Base-by-base conservation (phyloP, 2,797 vertebrate species). In the Phrynocephalus vlangalii region DNA sequence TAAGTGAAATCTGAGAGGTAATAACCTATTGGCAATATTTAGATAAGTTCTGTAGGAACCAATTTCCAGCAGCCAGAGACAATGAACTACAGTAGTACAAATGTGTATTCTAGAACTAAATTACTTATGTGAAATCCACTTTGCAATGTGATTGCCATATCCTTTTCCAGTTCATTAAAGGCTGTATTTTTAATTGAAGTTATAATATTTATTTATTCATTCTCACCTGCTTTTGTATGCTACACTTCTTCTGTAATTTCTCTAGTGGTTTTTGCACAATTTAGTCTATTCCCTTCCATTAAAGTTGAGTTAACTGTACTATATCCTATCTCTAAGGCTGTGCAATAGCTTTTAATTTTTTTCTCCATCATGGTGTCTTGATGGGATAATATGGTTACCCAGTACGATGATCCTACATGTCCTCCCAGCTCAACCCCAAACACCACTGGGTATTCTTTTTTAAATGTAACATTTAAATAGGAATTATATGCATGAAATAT, bases 141-240 rank as follows among this genome's bases (percentile, higher is more conserved):
- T 96, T 89, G 87, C 88, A 85, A 85, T 1, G 73, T 95, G 96
- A 96, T 96, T 97, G 93, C 94, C 93, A 91, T 82, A 89, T 95
- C 91, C 67, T 84, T 96, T 96, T 96, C 95, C 91, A 96, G 91
- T 95, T 91, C 95, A 96, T 97, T 96, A 96, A 96, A 96, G 95
- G 93, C 90, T 96, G 93, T 94, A 88, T 94, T 96, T 96, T 97
- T 96, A 96, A 96, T 96, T 96, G 95, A 95, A 95, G 91, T 94
- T 96, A 95, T 96, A 96, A 96, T 96, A 96, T 96, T 96, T 97
- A 96, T 95, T 97, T 96, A 95, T 90, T 94, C 90, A 94, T 93
- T 95, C 93, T 96, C 88, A 95, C 94, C 93, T 96, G 92, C 95
- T 96, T 96, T 88, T 81, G 86, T 94, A 95, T 95, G 95, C 93